Conservation (phyloP, 1,140 invertebrate species). For the Campoletis sonorensis region DNA sequence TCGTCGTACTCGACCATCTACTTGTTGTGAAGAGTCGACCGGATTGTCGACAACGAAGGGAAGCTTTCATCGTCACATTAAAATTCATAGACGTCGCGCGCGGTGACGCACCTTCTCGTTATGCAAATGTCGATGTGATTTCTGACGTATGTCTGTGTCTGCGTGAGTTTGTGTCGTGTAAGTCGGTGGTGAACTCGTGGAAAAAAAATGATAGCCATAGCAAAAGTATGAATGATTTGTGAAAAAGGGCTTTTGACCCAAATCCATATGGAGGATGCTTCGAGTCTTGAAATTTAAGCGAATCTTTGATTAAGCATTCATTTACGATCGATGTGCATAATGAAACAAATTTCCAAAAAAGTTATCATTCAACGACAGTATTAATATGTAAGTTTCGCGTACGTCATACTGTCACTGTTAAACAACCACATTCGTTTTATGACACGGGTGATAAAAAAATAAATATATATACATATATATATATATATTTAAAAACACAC, state of each 20-base stretch:
- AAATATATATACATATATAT: too few species aligned
- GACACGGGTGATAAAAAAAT: not conserved
- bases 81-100: slow-evolving; percentile 42
- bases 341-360: slow-evolving; percentile 12
- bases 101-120: slow-evolving; percentile 30
- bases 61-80: slow-evolving; percentile 33
- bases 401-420: not conserved
- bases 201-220: not conserved
- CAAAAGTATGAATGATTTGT: not conserved
- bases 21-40: slow-evolving; percentile 44
- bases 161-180: not conserved
- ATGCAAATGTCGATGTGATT: slow-evolving; percentile 35
- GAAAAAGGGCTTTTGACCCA: slow-evolving; percentile 30
- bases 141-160: not conserved
- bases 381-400: slow-evolving; percentile 6
- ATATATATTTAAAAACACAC: too few species aligned
- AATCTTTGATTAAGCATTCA: slow-evolving; percentile 34
- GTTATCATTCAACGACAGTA: slow-evolving; percentile 23
- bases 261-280: slow-evolving; percentile 34
- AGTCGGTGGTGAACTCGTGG: too few species aligned
- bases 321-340: slow-evolving; percentile 39
- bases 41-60: not conserved
- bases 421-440: not conserved
- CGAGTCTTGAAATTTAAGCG: slow-evolving; percentile 15
- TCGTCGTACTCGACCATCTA: slow-evolving; percentile 40